phyloP scores from a whole-genome alignment of 2,797 vertebrate species.

The Vireo griseus region DNA sequence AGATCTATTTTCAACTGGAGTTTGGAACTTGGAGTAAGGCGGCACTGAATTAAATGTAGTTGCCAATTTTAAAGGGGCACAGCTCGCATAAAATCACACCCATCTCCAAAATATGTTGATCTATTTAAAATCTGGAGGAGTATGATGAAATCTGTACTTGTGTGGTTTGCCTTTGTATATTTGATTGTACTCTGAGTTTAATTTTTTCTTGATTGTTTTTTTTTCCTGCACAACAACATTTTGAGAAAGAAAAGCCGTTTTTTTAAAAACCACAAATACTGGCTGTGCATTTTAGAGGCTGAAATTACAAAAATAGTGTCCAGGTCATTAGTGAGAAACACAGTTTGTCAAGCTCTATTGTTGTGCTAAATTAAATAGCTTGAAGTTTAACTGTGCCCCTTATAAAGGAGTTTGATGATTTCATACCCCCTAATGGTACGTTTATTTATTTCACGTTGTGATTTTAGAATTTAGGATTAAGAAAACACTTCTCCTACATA shows the following conservation, averaged over 20 bases:
- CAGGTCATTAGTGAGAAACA: constrained; percentile 28
- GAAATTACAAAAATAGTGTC: not conserved
- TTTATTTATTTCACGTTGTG: not conserved
- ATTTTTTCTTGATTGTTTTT: not conserved
- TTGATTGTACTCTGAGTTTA: not conserved
- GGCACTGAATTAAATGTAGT: not conserved
- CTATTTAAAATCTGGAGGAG: constrained; percentile 47
- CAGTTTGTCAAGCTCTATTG: not conserved
- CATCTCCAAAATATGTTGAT: constrained; percentile 43
- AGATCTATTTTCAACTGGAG: constrained; percentile 29
- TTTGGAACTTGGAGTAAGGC: constrained; percentile 19
- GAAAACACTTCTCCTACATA: not conserved
- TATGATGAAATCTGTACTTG: constrained; percentile 17
- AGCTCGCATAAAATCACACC: constrained; percentile 22
- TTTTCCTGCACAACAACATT: not conserved
- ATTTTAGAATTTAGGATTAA: not conserved
- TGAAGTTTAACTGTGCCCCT: not conserved
- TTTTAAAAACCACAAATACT: not conserved
- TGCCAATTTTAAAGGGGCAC: constrained; percentile 42
- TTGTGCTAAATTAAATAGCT: not conserved
- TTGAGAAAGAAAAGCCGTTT: not conserved
- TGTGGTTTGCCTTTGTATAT: constrained; percentile 53
- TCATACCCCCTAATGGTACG: not conserved
- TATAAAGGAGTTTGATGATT: not conserved
- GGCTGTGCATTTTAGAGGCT: not conserved